These are phyloP conservation scores for Poicephalus meyeri DNA, from an alignment of 2,113 vertebrate genomes.

Conservation along the genomic window DNA sequence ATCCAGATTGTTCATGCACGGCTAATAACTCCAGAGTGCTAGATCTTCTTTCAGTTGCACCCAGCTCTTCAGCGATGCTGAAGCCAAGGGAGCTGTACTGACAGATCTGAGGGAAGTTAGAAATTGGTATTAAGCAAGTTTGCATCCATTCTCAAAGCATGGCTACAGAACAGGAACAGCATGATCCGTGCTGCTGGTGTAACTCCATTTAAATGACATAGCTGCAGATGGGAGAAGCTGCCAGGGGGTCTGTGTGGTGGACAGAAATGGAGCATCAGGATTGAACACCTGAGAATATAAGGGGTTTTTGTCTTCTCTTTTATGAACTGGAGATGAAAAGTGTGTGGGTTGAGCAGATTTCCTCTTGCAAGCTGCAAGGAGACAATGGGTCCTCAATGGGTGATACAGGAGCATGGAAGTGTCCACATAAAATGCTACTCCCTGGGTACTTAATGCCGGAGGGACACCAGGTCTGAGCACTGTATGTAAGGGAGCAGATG, in stretches of 20 bases:
- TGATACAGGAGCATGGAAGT: not conserved
- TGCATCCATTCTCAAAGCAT: conserved; percentile 4
- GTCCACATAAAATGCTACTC: not conserved
- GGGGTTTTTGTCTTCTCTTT: not conserved
- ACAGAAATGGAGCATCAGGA: not conserved
- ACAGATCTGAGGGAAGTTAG: conserved; percentile 36
- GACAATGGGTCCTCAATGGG: rapidly evolving
- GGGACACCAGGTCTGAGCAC: not conserved
- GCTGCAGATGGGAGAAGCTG: conserved; percentile 9
- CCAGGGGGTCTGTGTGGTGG: not conserved
- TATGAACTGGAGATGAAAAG: not conserved
- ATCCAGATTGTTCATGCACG: conserved; percentile 28
- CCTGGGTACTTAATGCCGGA: not conserved
- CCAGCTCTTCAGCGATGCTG: not conserved
- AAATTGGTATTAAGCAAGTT: conserved; percentile 28
- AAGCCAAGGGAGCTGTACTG: conserved; percentile 34
- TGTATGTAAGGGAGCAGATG: not conserved
- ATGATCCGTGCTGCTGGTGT: conserved; percentile 14
- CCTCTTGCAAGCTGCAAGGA: not conserved
- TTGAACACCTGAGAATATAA: not conserved
- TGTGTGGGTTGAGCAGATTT: not conserved
- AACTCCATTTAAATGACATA: conserved; percentile 44
- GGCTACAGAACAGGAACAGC: conserved; percentile 31
- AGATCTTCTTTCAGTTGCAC: not conserved
- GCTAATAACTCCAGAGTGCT: not conserved